Percentiles rank a stretch among this genome's conserved stretches.
phyloP scores from a whole-genome alignment of 2,888 invertebrate species.

The Cremastinae sp. region DNA sequence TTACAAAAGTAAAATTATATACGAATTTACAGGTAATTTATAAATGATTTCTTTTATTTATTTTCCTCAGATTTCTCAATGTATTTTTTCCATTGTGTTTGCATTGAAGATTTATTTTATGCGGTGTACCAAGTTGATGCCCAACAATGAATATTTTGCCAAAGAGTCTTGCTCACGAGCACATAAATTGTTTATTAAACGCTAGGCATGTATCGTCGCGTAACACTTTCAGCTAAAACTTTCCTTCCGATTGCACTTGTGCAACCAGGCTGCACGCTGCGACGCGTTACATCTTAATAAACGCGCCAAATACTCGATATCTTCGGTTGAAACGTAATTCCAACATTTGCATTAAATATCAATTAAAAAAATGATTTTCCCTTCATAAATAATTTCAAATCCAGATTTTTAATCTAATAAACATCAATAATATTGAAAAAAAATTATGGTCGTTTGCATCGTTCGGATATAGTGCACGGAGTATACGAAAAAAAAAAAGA shows the following conservation, averaged over 20 bases:
- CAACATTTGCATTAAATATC: neutral
- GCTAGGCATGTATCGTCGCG: slow-evolving; percentile 49
- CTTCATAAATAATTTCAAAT: too few relatives aligned
- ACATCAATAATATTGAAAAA: too few relatives aligned
- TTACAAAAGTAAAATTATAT: too few relatives aligned
- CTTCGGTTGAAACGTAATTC: neutral
- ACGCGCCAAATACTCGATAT: slow-evolving; percentile 20
- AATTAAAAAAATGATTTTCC: too few relatives aligned
- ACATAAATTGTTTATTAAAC: neutral
- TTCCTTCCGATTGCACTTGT: slow-evolving; percentile 66
- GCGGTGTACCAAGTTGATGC: neutral
- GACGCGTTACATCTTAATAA: slow-evolving; percentile 49
- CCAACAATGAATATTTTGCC: neutral
- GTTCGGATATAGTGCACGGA: too few relatives aligned
- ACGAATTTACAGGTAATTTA: too few relatives aligned
- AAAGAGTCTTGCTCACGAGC: neutral
- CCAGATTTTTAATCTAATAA: too few relatives aligned
- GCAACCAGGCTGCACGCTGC: slow-evolving; percentile 43
- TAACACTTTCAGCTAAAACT: slow-evolving; percentile 68
- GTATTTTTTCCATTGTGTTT: neutral
- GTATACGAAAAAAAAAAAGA: too few relatives aligned
- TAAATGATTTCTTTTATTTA: too few relatives aligned
- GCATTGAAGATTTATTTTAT: neutral
- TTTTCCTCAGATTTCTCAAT: neutral
- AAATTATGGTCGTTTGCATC: too few relatives aligned